Base-by-base conservation (phyloP, 2,113 vertebrate genomes). In the Cynopterus brachyotis region DNA sequence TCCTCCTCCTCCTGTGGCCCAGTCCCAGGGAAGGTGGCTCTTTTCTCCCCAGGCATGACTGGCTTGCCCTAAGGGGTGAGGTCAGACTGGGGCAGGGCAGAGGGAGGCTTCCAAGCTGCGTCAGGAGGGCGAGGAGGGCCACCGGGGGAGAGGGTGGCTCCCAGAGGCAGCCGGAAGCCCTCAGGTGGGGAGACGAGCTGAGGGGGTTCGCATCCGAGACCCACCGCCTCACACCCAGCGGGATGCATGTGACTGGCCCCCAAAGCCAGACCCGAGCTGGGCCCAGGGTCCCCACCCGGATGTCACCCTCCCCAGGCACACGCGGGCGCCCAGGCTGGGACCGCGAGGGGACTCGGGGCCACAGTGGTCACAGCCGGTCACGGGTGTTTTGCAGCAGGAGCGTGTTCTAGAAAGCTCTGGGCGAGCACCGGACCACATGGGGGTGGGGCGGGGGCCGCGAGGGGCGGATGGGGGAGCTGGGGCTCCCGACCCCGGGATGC, bases 401-500 rank as follows among this genome's bases (percentile, higher is more conserved):
- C 3, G 22, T 32, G 26, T 26, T 76, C 64, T 67, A 40, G 37
- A 79, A 50, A 66, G 86, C 64, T 16, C 45, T 37, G 0, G 0
- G 9, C 15, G 19, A 19, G 72, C 60, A 9, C 13, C 5, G 1
- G 50, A 32, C 73, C 85, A 19, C 26, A 81, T 5, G 32, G 57
- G 35, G 11, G 10, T 3, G 40, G 69, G n/a, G n/a, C n/a, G n/a
- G n/a, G n/a, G 7, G 2, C 28, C 55, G 22, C 9, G 17, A 2
- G 10, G 4, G 30, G 30, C 64, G 40, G 70, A 3, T 0, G 1
- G 81, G 37, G 22, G 45, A 67, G 30, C 3, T 0, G 0, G 22
- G 32, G 62, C 47, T 35, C n/a, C 81, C 24, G 4, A 12, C 1
- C 42, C n/a, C 1, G 5, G 5, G 6, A 20, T 3, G 8, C 59